Evolutionary conservation across 1,140 invertebrate genomes (phyloP).

Genomic region (Calephelis nemesis): DNA sequence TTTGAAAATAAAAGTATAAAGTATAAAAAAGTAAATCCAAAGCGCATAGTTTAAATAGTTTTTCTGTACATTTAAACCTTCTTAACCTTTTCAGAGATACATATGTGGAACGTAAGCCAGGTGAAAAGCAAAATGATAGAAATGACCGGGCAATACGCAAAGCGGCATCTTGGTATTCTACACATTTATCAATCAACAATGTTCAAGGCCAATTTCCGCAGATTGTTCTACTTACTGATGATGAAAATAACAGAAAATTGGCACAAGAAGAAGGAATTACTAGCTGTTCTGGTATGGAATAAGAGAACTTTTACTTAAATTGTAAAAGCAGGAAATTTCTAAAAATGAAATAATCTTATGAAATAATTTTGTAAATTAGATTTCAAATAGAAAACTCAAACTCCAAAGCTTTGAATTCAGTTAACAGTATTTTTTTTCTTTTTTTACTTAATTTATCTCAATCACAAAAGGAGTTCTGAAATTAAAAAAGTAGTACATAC

Average conservation of each 20-base stretch:
- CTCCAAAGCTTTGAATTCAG: no score
- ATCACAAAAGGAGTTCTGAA: no score
- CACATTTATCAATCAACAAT: conserved; percentile 79
- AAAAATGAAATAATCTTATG: conserved; percentile 1
- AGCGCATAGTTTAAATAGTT: no score
- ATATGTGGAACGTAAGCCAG: conserved; percentile 88
- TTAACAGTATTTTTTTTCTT: no score
- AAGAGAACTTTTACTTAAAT: neutral
- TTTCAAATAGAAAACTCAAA: no score
- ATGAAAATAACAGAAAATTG: conserved; percentile 87
- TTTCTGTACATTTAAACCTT: no score
- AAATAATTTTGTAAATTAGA: no score
- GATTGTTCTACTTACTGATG: conserved; percentile 92
- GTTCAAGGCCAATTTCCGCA: conserved; percentile 78
- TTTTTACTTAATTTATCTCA: no score
- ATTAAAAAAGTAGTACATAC: no score
- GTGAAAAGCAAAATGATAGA: conserved; percentile 93
- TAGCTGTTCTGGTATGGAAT: conserved; percentile 82
- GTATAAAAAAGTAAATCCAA: no score
- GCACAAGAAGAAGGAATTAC: conserved; percentile 85
- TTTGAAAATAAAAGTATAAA: no score
- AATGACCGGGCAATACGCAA: conserved; percentile 94
- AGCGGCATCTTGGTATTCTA: conserved; percentile 90
- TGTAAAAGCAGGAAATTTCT: neutral
- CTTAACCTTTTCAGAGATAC: conserved; percentile 84